A percentile compares a stretch with the other conserved stretches of the same genome.
phyloP scores from a whole-genome alignment of 2,797 vertebrate species.

The Ptychadena robeensis region DNA sequence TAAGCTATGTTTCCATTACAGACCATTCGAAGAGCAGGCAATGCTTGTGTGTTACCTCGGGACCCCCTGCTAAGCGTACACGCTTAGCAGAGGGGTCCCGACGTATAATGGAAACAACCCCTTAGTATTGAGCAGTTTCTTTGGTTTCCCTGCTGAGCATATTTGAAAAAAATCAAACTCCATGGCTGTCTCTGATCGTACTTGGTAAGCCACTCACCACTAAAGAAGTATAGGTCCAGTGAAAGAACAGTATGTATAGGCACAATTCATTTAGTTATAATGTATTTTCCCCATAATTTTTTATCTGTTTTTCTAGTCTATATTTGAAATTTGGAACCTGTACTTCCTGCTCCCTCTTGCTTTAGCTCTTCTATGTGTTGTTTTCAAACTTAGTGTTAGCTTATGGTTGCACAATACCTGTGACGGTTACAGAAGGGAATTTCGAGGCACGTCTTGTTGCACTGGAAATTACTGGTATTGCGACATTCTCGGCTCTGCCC shows the following conservation, averaged over 20 bases:
- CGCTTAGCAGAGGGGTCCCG: too few relatives aligned
- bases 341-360: background rate
- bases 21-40: too few relatives aligned
- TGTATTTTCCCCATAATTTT: background rate
- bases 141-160: too few relatives aligned
- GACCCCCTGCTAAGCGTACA: too few relatives aligned
- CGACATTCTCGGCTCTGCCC: conserved; percentile 37
- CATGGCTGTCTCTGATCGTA: too few relatives aligned
- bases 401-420: conserved; percentile 20
- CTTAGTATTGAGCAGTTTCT: too few relatives aligned
- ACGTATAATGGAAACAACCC: too few relatives aligned
- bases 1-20: too few relatives aligned
- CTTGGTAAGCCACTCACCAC: too few relatives aligned
- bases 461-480: conserved; percentile 50
- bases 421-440: conserved; percentile 43
- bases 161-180: too few relatives aligned
- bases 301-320: background rate
- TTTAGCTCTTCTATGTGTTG: conserved; percentile 9
- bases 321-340: background rate
- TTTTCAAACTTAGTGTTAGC: conserved; percentile 1
- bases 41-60: too few relatives aligned
- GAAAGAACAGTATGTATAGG: background rate
- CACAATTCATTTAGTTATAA: background rate
- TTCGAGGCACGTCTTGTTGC: conserved; percentile 38
- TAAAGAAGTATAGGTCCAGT: too few relatives aligned